phyloP scores from a whole-genome alignment of 2,113 vertebrate genomes.

The Rhagologus leucostigma region DNA sequence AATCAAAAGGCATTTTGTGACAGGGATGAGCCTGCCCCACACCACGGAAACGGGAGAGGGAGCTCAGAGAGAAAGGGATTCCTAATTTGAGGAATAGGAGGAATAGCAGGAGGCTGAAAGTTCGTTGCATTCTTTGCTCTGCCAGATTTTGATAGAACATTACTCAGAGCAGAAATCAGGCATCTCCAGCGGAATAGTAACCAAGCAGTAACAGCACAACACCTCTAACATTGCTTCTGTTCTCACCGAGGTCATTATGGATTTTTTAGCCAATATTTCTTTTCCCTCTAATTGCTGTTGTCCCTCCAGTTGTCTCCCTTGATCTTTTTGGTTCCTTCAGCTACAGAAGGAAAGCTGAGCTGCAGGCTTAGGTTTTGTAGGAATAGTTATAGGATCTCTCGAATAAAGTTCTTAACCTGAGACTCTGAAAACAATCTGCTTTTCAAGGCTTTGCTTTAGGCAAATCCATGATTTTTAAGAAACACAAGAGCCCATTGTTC shows the following conservation, averaged over 20 bases:
- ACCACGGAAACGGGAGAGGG: background rate
- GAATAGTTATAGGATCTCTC: background rate
- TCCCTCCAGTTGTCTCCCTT: background rate
- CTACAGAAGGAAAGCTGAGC: background rate
- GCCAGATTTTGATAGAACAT: background rate
- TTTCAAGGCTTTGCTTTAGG: background rate
- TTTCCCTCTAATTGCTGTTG: background rate
- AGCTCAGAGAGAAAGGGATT: background rate
- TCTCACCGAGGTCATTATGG: background rate
- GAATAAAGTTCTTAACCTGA: background rate
- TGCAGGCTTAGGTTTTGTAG: background rate
- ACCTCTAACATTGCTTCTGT: fast-evolving
- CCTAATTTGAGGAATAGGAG: background rate
- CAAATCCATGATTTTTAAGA: background rate
- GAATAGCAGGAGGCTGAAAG: background rate
- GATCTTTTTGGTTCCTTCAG: background rate
- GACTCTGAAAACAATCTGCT: background rate
- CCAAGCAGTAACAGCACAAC: background rate
- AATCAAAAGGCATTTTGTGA: background rate
- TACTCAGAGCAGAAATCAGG: background rate
- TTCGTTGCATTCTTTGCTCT: background rate
- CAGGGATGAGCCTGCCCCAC: background rate
- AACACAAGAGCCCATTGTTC: fast-evolving
- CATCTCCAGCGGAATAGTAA: background rate
- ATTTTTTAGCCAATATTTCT: background rate